A percentile compares a stretch with the other conserved stretches of the same genome.
phyloP scores from a whole-genome alignment of 2,113 vertebrate genomes.

The Gavialis gangeticus region DNA sequence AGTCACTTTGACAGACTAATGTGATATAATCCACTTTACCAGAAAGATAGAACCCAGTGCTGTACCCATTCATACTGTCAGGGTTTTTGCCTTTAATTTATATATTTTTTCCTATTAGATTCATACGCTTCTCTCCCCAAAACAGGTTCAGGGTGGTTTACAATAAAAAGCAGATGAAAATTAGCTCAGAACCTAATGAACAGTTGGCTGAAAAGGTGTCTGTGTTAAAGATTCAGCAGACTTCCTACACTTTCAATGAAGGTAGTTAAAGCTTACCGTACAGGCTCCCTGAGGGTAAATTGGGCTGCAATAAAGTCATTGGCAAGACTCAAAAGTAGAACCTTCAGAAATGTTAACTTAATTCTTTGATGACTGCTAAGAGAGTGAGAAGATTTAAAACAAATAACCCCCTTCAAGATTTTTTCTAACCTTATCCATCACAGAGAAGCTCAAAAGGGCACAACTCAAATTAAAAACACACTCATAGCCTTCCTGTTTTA shows the following conservation, averaged over 20 bases:
- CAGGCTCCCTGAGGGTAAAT: slow-evolving; percentile 10
- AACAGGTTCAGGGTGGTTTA: too few relatives aligned
- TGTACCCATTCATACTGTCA: background rate
- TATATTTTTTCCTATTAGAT: too few relatives aligned
- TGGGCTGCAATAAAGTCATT: background rate
- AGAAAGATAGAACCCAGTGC: slow-evolving; percentile 57
- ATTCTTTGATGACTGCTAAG: background rate
- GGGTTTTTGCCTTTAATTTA: background rate
- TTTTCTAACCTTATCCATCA: background rate
- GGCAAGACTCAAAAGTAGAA: background rate
- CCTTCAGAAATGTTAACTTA: background rate
- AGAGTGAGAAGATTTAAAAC: background rate
- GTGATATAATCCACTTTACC: slow-evolving; percentile 5
- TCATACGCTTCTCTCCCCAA: too few relatives aligned
- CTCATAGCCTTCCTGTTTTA: background rate
- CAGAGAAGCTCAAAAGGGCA: background rate
- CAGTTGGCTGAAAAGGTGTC: slow-evolving; percentile 31
- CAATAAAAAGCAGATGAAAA: too few relatives aligned
- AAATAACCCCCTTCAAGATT: background rate
- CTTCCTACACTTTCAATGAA: background rate
- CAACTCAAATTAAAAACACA: background rate
- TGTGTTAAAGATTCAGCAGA: slow-evolving; percentile 1
- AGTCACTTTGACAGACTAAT: too few relatives aligned
- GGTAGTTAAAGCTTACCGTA: background rate
- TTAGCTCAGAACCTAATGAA: background rate